phyloP scores from a whole-genome alignment of 2,797 vertebrate species.

The Girardinus metallicus region DNA sequence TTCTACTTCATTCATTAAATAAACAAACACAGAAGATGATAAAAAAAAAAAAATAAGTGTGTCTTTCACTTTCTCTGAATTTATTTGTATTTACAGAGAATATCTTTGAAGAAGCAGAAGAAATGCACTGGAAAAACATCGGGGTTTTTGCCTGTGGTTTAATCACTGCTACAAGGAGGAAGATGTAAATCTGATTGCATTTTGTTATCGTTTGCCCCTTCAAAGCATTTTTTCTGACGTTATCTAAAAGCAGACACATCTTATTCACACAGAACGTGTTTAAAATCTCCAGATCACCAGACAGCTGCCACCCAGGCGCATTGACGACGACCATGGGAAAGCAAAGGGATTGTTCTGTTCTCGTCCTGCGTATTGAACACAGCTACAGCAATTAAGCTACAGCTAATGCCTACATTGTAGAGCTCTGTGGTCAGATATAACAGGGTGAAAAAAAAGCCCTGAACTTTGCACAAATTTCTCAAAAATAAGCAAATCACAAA shows the following conservation, averaged over 20 bases:
- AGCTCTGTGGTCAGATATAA: constrained; percentile 50
- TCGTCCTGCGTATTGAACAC: constrained; percentile 45
- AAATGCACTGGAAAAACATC: neutral
- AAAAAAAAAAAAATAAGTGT: neutral
- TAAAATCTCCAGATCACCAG: constrained; percentile 30
- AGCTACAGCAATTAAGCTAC: constrained; percentile 56
- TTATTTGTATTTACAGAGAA: constrained; percentile 33
- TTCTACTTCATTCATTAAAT: constrained; percentile 55
- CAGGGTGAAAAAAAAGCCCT: constrained; percentile 20
- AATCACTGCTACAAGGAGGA: constrained; percentile 29
- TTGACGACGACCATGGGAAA: constrained; percentile 51
- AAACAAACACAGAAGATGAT: constrained; percentile 27
- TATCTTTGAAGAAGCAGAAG: neutral
- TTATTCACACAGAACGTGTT: constrained; percentile 45
- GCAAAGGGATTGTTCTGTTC: constrained; percentile 22
- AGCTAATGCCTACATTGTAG: constrained; percentile 65
- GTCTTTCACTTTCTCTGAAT: constrained; percentile 14
- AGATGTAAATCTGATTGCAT: constrained; percentile 35
- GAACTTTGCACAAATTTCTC: constrained; percentile 26
- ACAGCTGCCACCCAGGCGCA: constrained; percentile 65
- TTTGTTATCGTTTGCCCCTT: constrained; percentile 54
- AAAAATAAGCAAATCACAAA: constrained; percentile 52
- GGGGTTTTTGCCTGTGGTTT: constrained; percentile 41
- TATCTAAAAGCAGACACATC: constrained; percentile 60
- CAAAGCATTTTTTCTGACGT: constrained; percentile 55